phyloP scores from a whole-genome alignment of 2,113 vertebrate genomes.

The Chitala chitala region DNA sequence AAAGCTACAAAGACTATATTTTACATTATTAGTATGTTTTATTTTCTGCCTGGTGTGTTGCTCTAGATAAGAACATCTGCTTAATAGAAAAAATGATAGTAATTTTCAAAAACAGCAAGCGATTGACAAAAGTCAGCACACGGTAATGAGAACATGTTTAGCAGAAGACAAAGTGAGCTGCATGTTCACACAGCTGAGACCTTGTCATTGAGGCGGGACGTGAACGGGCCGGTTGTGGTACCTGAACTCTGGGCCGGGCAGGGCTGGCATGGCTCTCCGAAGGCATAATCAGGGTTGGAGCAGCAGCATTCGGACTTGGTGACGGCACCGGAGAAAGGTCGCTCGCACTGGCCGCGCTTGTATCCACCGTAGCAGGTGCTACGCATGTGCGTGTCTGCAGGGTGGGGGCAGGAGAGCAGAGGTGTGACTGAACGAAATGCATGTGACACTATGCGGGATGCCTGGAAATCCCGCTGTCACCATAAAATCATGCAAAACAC shows the following conservation, averaged over 20 bases:
- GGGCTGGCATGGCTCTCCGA: slow-evolving; percentile 91
- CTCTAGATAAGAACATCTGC: too few relatives aligned
- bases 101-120: background rate
- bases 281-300: slow-evolving; percentile 82
- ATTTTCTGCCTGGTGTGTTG: too few relatives aligned
- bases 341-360: slow-evolving; percentile 86
- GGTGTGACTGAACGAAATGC: background rate
- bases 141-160: too few relatives aligned
- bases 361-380: slow-evolving; percentile 96
- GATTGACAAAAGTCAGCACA: too few relatives aligned
- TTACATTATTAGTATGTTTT: background rate
- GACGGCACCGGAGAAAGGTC: slow-evolving; percentile 81
- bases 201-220: too few relatives aligned
- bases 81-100: background rate
- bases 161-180: too few relatives aligned
- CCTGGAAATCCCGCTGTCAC: background rate
- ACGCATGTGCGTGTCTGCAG: slow-evolving; percentile 93
- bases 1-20: background rate
- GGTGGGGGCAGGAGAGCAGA: background rate
- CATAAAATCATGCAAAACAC: background rate
- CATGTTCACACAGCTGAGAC: too few relatives aligned
- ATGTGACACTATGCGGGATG: background rate
- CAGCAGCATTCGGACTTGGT: slow-evolving; percentile 97
- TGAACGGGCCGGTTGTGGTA: slow-evolving; percentile 48
- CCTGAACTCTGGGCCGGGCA: slow-evolving; percentile 89